Percentiles rank a stretch among this genome's conserved stretches.
Evolutionary conservation across 2,888 invertebrate genomes (phyloP).

Genomic region (Metopia argyrocephala): DNA sequence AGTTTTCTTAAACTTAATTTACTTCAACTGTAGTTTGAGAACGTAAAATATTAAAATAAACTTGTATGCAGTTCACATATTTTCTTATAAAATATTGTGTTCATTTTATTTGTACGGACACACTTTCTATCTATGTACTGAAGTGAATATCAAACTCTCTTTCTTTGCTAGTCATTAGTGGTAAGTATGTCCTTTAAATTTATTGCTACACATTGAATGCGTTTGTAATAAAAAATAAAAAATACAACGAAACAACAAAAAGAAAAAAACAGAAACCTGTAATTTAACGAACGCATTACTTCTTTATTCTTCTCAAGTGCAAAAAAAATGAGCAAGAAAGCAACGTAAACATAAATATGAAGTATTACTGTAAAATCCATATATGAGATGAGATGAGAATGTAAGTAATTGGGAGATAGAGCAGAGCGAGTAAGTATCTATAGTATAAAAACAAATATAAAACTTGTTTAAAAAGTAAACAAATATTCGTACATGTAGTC

Average conservation of each 20-base stretch:
- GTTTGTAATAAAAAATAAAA: neutral
- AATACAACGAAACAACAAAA: neutral
- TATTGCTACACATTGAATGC: neutral
- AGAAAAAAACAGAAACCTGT: neutral
- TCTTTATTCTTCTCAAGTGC: neutral
- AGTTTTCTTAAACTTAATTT: too few species aligned
- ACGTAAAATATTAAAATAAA: too few species aligned
- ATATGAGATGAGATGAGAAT: neutral
- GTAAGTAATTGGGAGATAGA: neutral
- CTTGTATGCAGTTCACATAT: too few species aligned
- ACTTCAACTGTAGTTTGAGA: too few species aligned
- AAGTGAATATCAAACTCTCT: neutral
- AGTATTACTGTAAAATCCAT: neutral
- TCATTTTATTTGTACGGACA: neutral
- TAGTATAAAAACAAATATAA: neutral
- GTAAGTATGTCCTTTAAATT: constrained; percentile 25
- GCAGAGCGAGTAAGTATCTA: neutral
- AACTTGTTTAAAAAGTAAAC: neutral
- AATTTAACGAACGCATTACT: constrained; percentile 18
- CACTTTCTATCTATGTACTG: neutral
- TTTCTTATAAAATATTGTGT: neutral
- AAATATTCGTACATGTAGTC: neutral
- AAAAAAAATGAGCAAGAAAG: neutral
- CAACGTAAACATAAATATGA: neutral
- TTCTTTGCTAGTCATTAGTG: constrained; percentile 19